phyloP scores from a whole-genome alignment of 2,888 invertebrate species.

The Apamea anceps region DNA sequence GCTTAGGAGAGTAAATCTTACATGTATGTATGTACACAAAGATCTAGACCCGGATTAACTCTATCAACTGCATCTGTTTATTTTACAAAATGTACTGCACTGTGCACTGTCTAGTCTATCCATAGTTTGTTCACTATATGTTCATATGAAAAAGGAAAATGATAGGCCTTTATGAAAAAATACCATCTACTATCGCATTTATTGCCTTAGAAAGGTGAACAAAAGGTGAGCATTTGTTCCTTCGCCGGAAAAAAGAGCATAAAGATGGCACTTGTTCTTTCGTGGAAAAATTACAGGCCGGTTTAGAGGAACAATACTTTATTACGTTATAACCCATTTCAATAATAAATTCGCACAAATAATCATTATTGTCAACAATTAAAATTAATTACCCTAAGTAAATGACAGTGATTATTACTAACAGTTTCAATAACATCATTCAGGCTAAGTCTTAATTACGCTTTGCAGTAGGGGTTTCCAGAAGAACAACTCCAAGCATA shows the following conservation, averaged over 20 bases:
- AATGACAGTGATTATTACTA: conserved; percentile 19
- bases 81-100: background rate
- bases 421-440: conserved; percentile 5
- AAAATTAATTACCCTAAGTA: background rate
- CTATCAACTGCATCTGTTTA: background rate
- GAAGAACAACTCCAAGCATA: conserved; percentile 66
- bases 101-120: background rate
- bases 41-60: too few species aligned
- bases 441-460: conserved; percentile 68
- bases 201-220: background rate
- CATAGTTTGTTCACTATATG: too few species aligned
- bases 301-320: background rate
- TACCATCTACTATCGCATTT: background rate
- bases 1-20: too few species aligned
- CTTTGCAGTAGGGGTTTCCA: conserved; percentile 67
- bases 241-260: background rate
- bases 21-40: too few species aligned
- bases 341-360: background rate
- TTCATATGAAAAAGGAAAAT: background rate
- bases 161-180: background rate
- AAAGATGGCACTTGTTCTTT: background rate
- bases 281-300: background rate
- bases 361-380: background rate
- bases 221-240: background rate
- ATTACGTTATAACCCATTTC: background rate